Percentiles rank a stretch among this genome's conserved stretches.
These are phyloP conservation scores for Eumeta japonica DNA, from an alignment of 1,140 invertebrate species.

Conservation along the genomic window DNA sequence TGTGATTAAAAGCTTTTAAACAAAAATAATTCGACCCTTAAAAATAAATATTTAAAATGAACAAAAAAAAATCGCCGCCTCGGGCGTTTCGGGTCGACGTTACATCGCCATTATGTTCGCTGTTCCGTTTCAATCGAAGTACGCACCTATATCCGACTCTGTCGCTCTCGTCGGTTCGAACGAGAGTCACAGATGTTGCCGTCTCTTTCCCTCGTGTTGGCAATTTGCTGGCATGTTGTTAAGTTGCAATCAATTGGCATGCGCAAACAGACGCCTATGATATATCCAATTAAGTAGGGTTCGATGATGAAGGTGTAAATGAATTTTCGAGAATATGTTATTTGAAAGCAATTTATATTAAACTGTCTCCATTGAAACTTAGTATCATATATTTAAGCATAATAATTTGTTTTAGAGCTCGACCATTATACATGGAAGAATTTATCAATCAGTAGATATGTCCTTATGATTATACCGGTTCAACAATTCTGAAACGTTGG, in stretches of 20 bases:
- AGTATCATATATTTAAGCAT: no score
- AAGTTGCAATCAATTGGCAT: slow-evolving; percentile 56
- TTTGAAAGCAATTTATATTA: no score
- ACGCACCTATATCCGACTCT: slow-evolving; percentile 12
- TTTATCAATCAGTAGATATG: no score
- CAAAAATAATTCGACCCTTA: slow-evolving; percentile 35
- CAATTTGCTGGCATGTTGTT: slow-evolving; percentile 53
- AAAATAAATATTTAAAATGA: slow-evolving; percentile 39
- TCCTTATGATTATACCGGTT: no score
- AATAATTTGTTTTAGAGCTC: no score
- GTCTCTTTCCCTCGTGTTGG: slow-evolving; percentile 25
- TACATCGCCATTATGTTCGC: slow-evolving; percentile 26
- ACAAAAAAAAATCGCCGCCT: no score
- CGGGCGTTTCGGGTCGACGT: no score
- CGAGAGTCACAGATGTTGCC: slow-evolving; percentile 3
- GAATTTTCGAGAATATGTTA: slow-evolving; percentile 12
- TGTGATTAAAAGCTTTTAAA: slow-evolving; percentile 35
- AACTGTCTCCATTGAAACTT: no score
- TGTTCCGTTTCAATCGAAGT: slow-evolving; percentile 10
- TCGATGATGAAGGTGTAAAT: slow-evolving; percentile 19
- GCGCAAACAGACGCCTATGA: slow-evolving; percentile 58
- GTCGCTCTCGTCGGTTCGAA: slow-evolving; percentile 8
- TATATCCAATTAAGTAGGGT: slow-evolving; percentile 54
- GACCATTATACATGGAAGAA: no score
- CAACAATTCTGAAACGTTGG: no score